Base-by-base conservation (phyloP, 1,140 invertebrate species). In the Galendromus occidentalis region DNA sequence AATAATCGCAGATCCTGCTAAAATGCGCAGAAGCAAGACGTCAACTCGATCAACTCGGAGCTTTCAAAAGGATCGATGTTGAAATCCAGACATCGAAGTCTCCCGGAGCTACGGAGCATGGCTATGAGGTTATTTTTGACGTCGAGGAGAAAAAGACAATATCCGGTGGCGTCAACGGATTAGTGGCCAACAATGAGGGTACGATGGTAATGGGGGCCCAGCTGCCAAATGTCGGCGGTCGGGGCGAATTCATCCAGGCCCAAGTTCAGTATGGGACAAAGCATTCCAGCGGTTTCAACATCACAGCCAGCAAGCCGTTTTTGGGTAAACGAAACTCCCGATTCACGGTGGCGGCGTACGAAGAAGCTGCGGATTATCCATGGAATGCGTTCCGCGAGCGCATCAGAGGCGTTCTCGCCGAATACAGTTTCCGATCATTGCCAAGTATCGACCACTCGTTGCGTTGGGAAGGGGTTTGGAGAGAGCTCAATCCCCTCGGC, bases 81-180 rank as follows among this genome's bases (percentile, higher is more conserved):
- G 81, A 80, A 68, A 86, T 94, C 68, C 89, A 93, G 73, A 86
- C 86, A n/a, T 86, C 84, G 69, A 80, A 81, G 72, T 74, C 76
- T 20, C 79, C 81, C 7, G 80, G 80, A 68, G 79, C 85, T 12
- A 81, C 82, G 22, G 80, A 82, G 18, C 82, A 88, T 74, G 86
- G 86, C 39, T 82, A 90, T 67, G 86, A 91, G 79, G 82, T 93
- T 6, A 88, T 85, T 17, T 91, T 89, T 74, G 80, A 82, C 68
- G 86, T 92, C 17, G 78, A 80, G 66, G 90, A 92, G 76, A 71
- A 84, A 64, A 82, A 82, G 55, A 74, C 85, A 30, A 71, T 90
- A 29, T 81, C 82, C 44, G 88, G 88, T 12, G 84, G 84, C n/a
- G 79, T 91, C 42, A 86, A 83, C 69, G 89, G 87, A 0, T 80